Base-by-base conservation (phyloP, 2,888 invertebrate species). In the Macrostomum cliftonense region DNA sequence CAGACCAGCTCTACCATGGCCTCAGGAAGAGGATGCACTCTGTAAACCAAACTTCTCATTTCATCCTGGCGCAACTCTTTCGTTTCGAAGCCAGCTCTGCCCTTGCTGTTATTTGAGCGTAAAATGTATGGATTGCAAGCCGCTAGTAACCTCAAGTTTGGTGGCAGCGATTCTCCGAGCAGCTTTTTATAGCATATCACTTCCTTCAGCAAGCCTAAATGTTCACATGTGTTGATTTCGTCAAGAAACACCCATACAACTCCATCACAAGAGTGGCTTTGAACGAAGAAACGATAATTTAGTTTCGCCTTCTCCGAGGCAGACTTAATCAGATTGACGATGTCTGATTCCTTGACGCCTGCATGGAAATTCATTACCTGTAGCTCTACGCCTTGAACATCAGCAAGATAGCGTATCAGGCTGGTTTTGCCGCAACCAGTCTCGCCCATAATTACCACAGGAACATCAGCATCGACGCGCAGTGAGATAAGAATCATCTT, bases 361-460 rank as follows among this genome's bases (percentile, higher is more conserved):
- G 59, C 58, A 55, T 58, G 59, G n/a, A 59, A 57, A 43, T 56
- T 58, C 14, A 57, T 16, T 1, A 58, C 53, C 12, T 53, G 48
- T 28, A 59, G 55, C 1, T 53, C 28, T 1, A 57, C 52, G 37
- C 51, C 58, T 51, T 55, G 56, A 13, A 57, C 51, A 17, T 40
- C 39, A 1, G 59, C 55, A 2, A 59, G 53, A 43, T 55, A 59
- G 16, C 54, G 45, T 13, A 60, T 55, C 1, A 60, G 52, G 2
- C 58, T 58, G 7, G 60, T 60, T 51, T 60, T 60, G 11, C 60
- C 60, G 55, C 60, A 60, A 2, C 60, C 60, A 2, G 60, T 60
- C 51, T 60, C 60, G 12, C 60, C 59, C 59, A 60, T 60, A 1
- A 60, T 53, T 12, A 60, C 45, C 2, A 60, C 56, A 37, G 60